These are phyloP conservation scores for Platichthys flesus DNA, from an alignment of 2,113 vertebrate genomes.

Conservation along the genomic window DNA sequence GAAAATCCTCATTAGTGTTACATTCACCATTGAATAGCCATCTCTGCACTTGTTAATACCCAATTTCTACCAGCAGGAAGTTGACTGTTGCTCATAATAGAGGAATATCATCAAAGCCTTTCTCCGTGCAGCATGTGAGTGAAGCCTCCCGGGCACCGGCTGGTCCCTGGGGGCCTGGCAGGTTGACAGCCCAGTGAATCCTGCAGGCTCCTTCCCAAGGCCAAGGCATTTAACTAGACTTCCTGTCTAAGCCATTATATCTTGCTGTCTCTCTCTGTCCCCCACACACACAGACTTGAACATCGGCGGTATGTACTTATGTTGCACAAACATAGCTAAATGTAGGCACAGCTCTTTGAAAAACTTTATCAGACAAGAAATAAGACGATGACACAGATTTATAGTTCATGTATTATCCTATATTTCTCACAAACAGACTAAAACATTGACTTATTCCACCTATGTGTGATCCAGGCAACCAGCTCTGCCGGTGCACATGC, in stretches of 20 bases:
- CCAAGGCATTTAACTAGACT: conserved; percentile 51
- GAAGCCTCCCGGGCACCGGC: conserved; percentile 52
- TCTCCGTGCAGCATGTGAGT: conserved; percentile 38
- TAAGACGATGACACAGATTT: conserved; percentile 9
- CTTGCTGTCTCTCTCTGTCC: conserved; percentile 14
- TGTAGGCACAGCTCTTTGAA: neutral
- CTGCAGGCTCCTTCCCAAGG: conserved; percentile 47
- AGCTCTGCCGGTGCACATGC: conserved; percentile 38
- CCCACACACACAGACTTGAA: conserved; percentile 6
- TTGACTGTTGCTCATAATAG: conserved; percentile 42
- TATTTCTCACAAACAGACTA: conserved; percentile 27
- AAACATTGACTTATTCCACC: conserved; percentile 2
- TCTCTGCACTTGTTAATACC: neutral
- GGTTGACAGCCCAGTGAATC: conserved; percentile 60
- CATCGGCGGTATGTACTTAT: conserved; percentile 4
- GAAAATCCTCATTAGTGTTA: conserved; percentile 9
- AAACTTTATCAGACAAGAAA: conserved; percentile 15
- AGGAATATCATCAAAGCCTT: conserved; percentile 46
- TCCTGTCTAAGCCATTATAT: conserved; percentile 33
- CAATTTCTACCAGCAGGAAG: conserved; percentile 13
- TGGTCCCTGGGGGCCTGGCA: conserved; percentile 56
- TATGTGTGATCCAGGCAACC: conserved; percentile 38
- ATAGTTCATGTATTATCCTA: conserved; percentile 26
- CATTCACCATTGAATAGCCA: conserved; percentile 20
- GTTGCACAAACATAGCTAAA: conserved; percentile 5